Conservation (phyloP, 2,113 vertebrate genomes). For the Platysternon megacephalum region DNA sequence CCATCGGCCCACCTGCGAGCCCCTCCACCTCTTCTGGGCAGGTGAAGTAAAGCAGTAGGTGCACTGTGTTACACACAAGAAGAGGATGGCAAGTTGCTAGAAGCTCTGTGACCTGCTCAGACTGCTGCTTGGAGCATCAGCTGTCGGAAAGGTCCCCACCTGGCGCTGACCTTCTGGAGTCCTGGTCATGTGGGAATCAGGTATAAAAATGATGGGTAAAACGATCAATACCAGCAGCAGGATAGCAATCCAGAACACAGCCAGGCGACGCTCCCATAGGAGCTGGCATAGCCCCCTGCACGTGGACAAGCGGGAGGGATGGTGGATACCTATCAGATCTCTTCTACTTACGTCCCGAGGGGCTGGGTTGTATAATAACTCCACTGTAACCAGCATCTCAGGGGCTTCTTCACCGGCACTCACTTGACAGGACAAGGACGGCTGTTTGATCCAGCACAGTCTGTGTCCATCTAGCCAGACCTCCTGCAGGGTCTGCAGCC, state of each 20-base stretch:
- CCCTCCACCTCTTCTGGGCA: background rate
- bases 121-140: background rate
- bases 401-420: background rate
- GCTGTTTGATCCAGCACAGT: slow-evolving; percentile 24
- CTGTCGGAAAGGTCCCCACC: background rate
- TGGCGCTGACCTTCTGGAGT: background rate
- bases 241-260: background rate
- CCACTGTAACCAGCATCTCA: background rate
- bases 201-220: background rate
- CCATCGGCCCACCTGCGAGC: background rate
- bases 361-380: background rate
- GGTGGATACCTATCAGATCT: background rate
- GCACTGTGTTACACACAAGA: background rate
- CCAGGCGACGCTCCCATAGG: background rate
- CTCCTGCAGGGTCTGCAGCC: background rate
- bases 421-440: background rate
- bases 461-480: slow-evolving; percentile 43
- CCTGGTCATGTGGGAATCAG: background rate
- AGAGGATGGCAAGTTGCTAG: background rate
- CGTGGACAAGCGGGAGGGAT: background rate
- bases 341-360: background rate
- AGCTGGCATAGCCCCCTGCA: background rate
- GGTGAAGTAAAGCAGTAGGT: background rate
- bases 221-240: slow-evolving; percentile 20
- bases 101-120: background rate